Evolutionary conservation across 1,140 invertebrate species (phyloP).

Genomic region (Laupala kohalensis): DNA sequence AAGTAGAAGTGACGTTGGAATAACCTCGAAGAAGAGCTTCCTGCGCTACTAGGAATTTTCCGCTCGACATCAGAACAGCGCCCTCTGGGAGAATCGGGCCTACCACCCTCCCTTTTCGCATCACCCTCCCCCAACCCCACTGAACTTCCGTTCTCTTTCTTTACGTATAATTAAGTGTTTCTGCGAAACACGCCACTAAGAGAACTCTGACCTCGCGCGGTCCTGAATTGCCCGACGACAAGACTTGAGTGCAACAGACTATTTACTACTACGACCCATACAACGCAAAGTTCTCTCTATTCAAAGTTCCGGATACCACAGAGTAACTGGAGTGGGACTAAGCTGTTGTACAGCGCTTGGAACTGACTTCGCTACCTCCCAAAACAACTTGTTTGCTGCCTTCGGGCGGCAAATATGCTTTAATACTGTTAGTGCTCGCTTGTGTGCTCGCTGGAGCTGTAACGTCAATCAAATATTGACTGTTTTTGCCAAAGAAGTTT

Average conservation of each 20-base stretch:
- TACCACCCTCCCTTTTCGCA: too few relatives aligned
- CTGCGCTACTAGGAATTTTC: too few relatives aligned
- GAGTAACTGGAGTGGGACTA: background rate
- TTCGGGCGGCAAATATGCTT: background rate
- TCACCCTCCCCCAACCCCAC: too few relatives aligned
- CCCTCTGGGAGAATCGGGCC: too few relatives aligned
- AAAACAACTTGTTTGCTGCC: background rate
- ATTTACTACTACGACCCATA: background rate
- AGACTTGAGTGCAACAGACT: background rate
- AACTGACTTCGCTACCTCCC: background rate
- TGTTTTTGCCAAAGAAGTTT: background rate
- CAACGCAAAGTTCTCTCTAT: background rate
- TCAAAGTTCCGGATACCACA: background rate
- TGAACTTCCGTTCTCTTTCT: background rate
- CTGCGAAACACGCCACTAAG: background rate
- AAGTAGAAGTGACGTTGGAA: too few relatives aligned
- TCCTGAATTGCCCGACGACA: background rate
- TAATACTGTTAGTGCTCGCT: background rate
- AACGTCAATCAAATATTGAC: background rate
- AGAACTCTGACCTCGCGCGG: background rate
- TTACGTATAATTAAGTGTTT: too few relatives aligned
- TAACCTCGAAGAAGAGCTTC: too few relatives aligned
- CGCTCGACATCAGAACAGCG: too few relatives aligned
- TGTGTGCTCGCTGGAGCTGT: background rate
- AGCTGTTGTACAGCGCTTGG: background rate